Percentiles rank a stretch among this genome's conserved stretches.
These are phyloP conservation scores for Yponomeuta cagnagella DNA, from an alignment of 2,888 invertebrate species.

Conservation along the genomic window DNA sequence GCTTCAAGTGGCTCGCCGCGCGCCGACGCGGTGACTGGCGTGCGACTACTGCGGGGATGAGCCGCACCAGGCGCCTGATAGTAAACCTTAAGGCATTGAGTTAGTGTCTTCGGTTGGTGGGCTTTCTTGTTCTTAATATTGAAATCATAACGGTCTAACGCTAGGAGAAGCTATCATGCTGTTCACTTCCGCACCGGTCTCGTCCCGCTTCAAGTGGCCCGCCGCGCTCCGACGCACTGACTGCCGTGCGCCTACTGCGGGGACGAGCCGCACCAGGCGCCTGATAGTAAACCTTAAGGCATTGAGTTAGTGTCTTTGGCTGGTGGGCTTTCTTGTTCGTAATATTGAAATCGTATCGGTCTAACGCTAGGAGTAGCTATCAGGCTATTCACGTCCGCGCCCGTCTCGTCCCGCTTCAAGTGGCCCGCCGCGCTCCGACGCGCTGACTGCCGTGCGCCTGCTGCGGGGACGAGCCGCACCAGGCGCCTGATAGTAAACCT, in stretches of 20 bases:
- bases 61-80: conserved; percentile 50
- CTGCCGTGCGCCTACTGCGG: conserved; percentile 70
- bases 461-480: conserved; percentile 51
- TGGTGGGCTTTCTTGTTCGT: too few species aligned
- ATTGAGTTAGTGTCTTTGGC: too few species aligned
- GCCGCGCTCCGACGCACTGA: conserved; percentile 60
- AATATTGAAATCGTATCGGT: neutral
- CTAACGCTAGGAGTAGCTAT: neutral
- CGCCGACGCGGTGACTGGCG: conserved; percentile 62
- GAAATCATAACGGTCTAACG: conserved; percentile 86
- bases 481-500: conserved; percentile 37
- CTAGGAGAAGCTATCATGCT: conserved; percentile 87
- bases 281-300: neutral
- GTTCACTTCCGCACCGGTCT: conserved; percentile 86
- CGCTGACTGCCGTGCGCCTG: conserved; percentile 74
- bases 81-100: neutral
- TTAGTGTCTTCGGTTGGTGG: too few species aligned
- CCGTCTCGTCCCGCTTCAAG: conserved; percentile 84
- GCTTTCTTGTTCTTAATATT: too few species aligned
- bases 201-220: conserved; percentile 83
- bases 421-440: conserved; percentile 71
- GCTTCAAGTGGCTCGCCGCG: conserved; percentile 80
- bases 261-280: conserved; percentile 58
- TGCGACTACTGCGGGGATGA: conserved; percentile 65
- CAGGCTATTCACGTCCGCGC: too few species aligned